A percentile compares a stretch with the other conserved stretches of the same genome.
Evolutionary conservation across 2,113 vertebrate genomes (phyloP).

Genomic region (Neolamprologus fasciatus): DNA sequence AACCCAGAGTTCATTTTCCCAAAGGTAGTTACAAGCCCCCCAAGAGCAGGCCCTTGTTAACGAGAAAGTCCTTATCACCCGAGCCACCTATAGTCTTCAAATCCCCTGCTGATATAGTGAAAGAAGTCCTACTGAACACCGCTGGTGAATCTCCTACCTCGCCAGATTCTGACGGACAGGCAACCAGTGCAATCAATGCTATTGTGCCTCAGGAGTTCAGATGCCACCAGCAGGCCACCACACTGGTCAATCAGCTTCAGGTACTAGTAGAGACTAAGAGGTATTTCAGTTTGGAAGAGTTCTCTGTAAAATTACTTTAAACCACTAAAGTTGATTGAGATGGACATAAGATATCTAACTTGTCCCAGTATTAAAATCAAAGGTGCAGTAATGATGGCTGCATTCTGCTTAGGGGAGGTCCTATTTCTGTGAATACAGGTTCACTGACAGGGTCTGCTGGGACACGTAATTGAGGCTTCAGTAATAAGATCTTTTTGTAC

Average conservation of each 20-base stretch:
- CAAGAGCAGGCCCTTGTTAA: constrained; percentile 47
- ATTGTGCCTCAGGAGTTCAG: constrained; percentile 76
- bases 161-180: background rate
- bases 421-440: background rate
- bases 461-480: background rate
- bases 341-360: background rate
- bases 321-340: background rate
- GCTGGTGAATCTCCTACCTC: constrained; percentile 19
- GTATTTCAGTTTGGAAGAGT: background rate
- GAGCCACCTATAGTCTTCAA: constrained; percentile 70
- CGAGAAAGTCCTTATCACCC: background rate
- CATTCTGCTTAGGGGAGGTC: background rate
- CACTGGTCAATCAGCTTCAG: constrained; percentile 87
- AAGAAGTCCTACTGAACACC: constrained; percentile 77
- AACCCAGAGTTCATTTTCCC: constrained; percentile 78
- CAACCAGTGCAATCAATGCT: background rate
- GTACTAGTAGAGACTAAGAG: constrained; percentile 45
- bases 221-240: constrained; percentile 74
- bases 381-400: background rate
- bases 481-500: background rate
- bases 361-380: background rate
- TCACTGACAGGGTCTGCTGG: background rate
- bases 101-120: constrained; percentile 85
- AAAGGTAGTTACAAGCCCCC: constrained; percentile 78
- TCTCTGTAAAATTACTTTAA: background rate